These are phyloP conservation scores for Lytechinus pictus DNA, from an alignment of 35 echinoderm and acorn worm genomes.

Conservation along the genomic window DNA sequence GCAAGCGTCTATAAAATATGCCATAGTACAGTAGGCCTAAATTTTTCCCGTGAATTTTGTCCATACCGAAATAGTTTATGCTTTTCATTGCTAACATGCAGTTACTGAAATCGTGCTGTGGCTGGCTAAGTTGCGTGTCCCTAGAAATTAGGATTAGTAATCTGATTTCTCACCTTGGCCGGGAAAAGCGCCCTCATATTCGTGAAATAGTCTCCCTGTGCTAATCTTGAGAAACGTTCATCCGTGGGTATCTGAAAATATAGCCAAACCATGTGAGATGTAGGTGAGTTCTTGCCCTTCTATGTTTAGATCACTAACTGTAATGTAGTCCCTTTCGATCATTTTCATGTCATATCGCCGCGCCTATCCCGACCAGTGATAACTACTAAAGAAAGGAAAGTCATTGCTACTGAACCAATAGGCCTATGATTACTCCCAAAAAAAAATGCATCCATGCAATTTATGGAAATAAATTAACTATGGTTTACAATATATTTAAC, in stretches of 20 bases:
- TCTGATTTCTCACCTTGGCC: slow-evolving; percentile 47
- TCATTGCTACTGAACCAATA: background rate
- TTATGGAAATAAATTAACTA: no score
- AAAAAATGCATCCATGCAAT: no score
- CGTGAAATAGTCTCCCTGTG: slow-evolving; percentile 51
- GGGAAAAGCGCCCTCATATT: slow-evolving; percentile 54
- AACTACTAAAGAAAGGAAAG: background rate
- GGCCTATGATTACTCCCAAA: no score
- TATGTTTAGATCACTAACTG: background rate
- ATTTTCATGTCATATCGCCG: background rate
- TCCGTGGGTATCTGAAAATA: slow-evolving; percentile 53
- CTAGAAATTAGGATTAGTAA: slow-evolving; percentile 35
- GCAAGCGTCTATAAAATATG: no score
- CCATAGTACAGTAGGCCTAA: no score
- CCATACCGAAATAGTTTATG: no score
- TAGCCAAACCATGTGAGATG: slow-evolving; percentile 51
- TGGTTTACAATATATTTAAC: no score
- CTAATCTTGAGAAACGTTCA: slow-evolving; percentile 40
- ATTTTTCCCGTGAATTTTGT: no score
- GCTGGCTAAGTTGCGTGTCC: background rate
- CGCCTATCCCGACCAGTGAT: background rate
- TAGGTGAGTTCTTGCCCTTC: background rate
- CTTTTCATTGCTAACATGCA: background rate
- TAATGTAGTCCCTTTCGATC: background rate
- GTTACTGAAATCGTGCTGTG: background rate